Evolutionary conservation across 23 tunicate genomes (phyloP), one percentile per base, ranked within the genome.

Genomic region (Phallusia fumigata): DNA sequence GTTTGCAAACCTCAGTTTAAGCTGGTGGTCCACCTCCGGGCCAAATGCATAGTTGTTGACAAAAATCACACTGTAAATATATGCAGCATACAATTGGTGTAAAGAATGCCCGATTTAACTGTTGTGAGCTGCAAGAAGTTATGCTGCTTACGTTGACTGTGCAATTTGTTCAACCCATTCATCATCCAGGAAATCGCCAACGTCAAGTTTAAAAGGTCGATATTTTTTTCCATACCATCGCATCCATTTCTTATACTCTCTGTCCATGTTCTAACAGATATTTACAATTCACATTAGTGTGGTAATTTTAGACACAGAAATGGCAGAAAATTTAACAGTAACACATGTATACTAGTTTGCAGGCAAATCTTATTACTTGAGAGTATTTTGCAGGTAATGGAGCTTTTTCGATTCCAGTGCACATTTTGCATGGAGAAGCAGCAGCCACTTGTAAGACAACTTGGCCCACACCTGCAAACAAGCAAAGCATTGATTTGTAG

Each of bases 41-140:
- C 97, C 97, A 64, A 95, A 95, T 19, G 99, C 99, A 74, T 95
- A 95, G 52, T 95, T 95, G 84, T 95, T 95, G 64, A 95, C 99
- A 77, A 95, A 95, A 28, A 95, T 91, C 36, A 95, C 89, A 35
- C 95, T 95, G 91, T 28, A 0, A 36, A 64, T 26, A 8, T 22
- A 58, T 6, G 26, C 26, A 22, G 13, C 8, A 58, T 24, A 8
- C 3, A 13, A 58, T 58, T 58, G 15, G 58, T 51, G 15, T 18
- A 51, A 13, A 18, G 18, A 51, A 58, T 24, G 26, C 8, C 47
- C 47, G 8, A 40, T 40, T 40, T 40, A 10, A 40, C 47, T 3
- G 10, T 10, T 58, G 28, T 58, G 28, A 6, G 28, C 13, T 6
- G 69, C 69, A 58, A 6, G 13, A 58, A 21, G 69, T 10, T 58